Evolutionary conservation across 2,113 vertebrate genomes (phyloP).

Genomic region (Okapia johnstoni): DNA sequence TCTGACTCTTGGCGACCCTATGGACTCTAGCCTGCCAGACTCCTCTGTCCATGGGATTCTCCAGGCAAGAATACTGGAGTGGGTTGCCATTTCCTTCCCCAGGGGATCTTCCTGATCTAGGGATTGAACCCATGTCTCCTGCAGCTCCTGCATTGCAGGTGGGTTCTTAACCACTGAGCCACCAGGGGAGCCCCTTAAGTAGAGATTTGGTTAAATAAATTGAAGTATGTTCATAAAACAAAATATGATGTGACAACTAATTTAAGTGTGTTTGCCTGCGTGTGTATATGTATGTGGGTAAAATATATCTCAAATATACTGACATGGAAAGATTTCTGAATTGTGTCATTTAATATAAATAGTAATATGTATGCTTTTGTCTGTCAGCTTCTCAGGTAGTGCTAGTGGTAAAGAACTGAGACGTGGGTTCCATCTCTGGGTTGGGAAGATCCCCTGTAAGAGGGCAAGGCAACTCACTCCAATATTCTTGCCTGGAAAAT

Average conservation of each 20-base stretch:
- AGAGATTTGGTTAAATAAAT: neutral
- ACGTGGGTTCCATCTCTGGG: neutral
- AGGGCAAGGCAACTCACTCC: neutral
- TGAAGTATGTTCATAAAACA: neutral
- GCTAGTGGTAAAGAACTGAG: neutral
- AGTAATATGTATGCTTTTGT: neutral
- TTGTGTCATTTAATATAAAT: neutral
- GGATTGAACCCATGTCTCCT: neutral
- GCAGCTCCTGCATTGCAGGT: neutral
- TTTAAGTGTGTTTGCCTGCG: neutral
- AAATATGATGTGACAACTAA: neutral
- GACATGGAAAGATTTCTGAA: neutral
- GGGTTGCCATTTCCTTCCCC: neutral
- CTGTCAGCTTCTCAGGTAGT: neutral
- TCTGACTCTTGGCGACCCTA: neutral
- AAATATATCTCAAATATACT: neutral
- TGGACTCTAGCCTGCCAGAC: neutral
- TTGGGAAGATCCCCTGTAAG: neutral
- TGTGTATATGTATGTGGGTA: neutral
- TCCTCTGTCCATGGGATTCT: neutral
- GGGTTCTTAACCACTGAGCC: neutral
- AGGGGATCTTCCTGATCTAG: neutral
- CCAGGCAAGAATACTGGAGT: neutral
- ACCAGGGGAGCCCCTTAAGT: neutral
- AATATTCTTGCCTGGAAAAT: neutral